Evolutionary conservation across 1,140 invertebrate genomes (phyloP).

Genomic region (Euwallacea fornicatus): DNA sequence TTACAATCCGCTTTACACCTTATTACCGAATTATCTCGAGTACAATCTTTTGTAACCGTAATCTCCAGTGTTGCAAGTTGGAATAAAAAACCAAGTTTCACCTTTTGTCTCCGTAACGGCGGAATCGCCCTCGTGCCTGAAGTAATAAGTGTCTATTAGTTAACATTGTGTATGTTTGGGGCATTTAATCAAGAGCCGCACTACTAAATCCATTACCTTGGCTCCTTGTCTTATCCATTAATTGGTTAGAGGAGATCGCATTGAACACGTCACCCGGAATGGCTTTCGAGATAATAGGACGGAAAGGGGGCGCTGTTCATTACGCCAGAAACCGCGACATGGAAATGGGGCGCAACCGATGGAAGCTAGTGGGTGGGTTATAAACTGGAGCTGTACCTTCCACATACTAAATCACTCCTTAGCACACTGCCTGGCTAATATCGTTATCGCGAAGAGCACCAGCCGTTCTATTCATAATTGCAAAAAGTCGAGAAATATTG

Average conservation of each 20-base stretch:
- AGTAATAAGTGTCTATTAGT: too few relatives aligned
- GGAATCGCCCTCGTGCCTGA: too few relatives aligned
- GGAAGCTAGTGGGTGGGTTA: slow-evolving; percentile 13
- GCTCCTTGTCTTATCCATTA: slow-evolving; percentile 30
- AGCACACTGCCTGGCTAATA: too few relatives aligned
- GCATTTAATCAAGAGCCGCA: slow-evolving; percentile 21
- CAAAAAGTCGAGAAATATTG: too few relatives aligned
- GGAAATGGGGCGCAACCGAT: slow-evolving; percentile 28
- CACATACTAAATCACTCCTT: too few relatives aligned
- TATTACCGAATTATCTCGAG: slow-evolving; percentile 20
- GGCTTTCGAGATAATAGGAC: slow-evolving; percentile 27
- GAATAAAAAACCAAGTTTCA: too few relatives aligned
- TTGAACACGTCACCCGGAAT: slow-evolving; percentile 32
- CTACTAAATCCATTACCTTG: slow-evolving; percentile 29
- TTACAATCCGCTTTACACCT: slow-evolving; percentile 25
- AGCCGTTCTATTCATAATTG: too few relatives aligned
- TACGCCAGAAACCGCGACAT: slow-evolving; percentile 27
- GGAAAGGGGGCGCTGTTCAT: slow-evolving; percentile 22
- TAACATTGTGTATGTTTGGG: not conserved
- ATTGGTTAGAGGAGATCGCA: slow-evolving; percentile 28
- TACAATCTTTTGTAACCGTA: slow-evolving; percentile 9
- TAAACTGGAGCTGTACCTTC: slow-evolving; percentile 8
- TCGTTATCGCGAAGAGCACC: too few relatives aligned
- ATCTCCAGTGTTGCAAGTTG: too few relatives aligned
- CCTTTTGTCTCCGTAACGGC: too few relatives aligned